Conservation (phyloP, 2,797 vertebrate genomes). For the Oceanodroma leucorhoa region DNA sequence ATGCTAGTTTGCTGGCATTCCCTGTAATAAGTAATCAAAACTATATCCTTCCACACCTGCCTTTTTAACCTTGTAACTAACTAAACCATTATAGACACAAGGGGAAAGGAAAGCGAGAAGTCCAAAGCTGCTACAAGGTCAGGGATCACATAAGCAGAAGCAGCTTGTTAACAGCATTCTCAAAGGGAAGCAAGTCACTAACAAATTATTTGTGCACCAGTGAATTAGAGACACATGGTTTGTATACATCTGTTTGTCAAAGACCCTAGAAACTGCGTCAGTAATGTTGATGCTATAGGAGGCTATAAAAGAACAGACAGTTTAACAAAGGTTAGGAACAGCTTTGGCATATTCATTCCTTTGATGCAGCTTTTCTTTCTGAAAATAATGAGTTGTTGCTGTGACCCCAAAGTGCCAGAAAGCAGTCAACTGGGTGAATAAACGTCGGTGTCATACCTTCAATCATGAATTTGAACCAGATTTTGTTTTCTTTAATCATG, state of each 20-base stretch:
- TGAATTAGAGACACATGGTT: background rate
- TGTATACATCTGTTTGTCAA: background rate
- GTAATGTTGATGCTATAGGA: background rate
- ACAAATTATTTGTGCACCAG: background rate
- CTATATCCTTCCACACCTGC: background rate
- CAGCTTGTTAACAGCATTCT: constrained; percentile 13
- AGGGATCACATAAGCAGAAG: constrained; percentile 8
- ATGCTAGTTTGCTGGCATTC: background rate
- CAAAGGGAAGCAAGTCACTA: background rate
- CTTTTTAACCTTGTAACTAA: background rate
- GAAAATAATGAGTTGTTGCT: background rate
- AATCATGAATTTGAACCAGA: background rate
- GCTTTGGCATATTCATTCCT: background rate
- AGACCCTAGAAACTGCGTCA: background rate
- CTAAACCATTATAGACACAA: background rate
- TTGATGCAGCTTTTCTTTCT: background rate
- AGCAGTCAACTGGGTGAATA: background rate
- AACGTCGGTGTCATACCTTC: background rate
- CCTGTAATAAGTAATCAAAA: background rate
- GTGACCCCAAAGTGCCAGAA: background rate
- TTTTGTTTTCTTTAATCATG: background rate
- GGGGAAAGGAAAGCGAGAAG: background rate
- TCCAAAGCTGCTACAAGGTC: background rate
- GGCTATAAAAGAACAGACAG: background rate
- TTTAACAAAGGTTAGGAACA: background rate